These are phyloP conservation scores for Drosophila lacteicornis DNA, from an alignment of 1,140 invertebrate species.

Conservation along the genomic window DNA sequence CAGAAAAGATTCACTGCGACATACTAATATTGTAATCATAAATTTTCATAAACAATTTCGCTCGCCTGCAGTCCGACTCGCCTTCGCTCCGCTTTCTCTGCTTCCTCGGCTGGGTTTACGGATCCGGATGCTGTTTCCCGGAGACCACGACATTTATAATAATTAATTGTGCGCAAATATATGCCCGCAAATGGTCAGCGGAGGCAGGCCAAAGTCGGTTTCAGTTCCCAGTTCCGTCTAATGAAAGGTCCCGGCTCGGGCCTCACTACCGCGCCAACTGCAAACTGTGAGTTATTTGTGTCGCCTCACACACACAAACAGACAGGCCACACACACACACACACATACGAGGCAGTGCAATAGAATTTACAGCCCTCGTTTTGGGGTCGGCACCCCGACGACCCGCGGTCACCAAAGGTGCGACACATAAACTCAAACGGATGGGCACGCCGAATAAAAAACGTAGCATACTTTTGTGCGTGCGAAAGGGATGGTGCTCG, in stretches of 20 bases:
- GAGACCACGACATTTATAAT: slow-evolving; percentile 81
- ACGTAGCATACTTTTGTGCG: slow-evolving; percentile 66
- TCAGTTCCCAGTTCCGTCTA: slow-evolving; percentile 47
- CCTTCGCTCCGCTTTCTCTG: not conserved
- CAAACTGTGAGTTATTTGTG: slow-evolving; percentile 78
- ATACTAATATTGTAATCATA: slow-evolving; percentile 83
- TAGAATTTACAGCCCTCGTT: slow-evolving; percentile 67
- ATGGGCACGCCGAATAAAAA: slow-evolving; percentile 56
- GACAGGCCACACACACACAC: slow-evolving; percentile 11
- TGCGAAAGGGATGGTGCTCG: slow-evolving; percentile 21
- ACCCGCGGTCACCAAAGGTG: slow-evolving; percentile 67
- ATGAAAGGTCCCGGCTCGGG: slow-evolving; percentile 55
- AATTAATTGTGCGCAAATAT: slow-evolving; percentile 83
- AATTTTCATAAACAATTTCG: slow-evolving; percentile 83
- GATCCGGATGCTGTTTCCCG: slow-evolving; percentile 30
- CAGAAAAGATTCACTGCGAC: slow-evolving; percentile 69
- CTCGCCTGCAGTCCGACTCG: slow-evolving; percentile 61
- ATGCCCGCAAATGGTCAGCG: slow-evolving; percentile 77
- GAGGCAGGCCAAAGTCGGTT: slow-evolving; percentile 49
- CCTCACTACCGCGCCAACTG: slow-evolving; percentile 28
- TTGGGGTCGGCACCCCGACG: slow-evolving; percentile 33
- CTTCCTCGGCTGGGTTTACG: slow-evolving; percentile 39
- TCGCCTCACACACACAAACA: slow-evolving; percentile 39
- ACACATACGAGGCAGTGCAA: slow-evolving; percentile 37
- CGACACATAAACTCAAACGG: slow-evolving; percentile 57